These are phyloP conservation scores for Huso huso DNA, from an alignment of 2,797 vertebrate genomes.

Conservation along the genomic window DNA sequence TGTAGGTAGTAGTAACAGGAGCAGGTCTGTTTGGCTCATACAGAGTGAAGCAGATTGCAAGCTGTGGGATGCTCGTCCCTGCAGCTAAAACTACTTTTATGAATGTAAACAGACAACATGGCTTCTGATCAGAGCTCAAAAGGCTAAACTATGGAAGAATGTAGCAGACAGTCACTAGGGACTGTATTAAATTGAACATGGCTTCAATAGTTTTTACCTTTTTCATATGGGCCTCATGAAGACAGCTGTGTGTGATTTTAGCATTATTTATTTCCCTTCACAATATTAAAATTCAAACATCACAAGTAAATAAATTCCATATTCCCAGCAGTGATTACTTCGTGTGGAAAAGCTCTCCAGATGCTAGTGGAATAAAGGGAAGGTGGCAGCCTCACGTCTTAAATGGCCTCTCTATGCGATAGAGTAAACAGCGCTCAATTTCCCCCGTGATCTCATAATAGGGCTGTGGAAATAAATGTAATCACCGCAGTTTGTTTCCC, in stretches of 20 bases:
- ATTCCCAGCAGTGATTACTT: slow-evolving; percentile 25
- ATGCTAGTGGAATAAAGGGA: slow-evolving; percentile 41
- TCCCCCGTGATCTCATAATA: slow-evolving; percentile 44
- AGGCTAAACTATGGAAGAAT: too few species aligned
- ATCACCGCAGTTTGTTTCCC: slow-evolving; percentile 63
- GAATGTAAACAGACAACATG: too few species aligned
- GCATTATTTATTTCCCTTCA: slow-evolving; percentile 5
- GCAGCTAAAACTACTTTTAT: too few species aligned
- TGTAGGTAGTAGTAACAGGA: too few species aligned
- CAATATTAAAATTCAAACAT: too few species aligned
- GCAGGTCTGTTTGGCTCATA: too few species aligned
- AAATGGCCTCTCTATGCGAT: slow-evolving; percentile 29
- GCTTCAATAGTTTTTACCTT: slow-evolving; percentile 3
- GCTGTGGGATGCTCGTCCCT: too few species aligned
- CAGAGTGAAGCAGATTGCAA: too few species aligned
- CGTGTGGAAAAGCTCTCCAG: slow-evolving; percentile 21
- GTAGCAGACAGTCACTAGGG: too few species aligned
- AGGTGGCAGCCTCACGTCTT: slow-evolving; percentile 20
- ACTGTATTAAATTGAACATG: too few species aligned
- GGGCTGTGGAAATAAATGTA: slow-evolving; percentile 61
- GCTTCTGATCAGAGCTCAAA: too few species aligned
- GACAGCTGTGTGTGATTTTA: background rate
- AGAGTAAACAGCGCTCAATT: slow-evolving; percentile 43
- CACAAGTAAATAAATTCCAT: slow-evolving; percentile 20
- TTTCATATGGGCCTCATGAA: background rate